Evolutionary conservation across 92 coral and sea anemone species (phyloP), one percentile per base, ranked within the genome.

Genomic region (Meandrina meandrites): DNA sequence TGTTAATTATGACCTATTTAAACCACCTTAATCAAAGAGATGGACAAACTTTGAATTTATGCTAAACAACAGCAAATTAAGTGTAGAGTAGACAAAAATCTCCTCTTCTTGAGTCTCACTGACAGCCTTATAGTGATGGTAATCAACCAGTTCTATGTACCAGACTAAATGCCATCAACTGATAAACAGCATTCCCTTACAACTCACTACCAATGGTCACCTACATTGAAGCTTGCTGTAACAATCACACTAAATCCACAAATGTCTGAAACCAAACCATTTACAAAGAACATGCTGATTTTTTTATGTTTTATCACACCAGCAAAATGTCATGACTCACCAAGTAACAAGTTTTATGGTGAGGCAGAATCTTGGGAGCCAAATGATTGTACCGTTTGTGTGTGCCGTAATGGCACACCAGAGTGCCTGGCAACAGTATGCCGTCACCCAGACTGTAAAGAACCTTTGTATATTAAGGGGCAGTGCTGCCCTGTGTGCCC

Each of bases 391-490:
- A 97, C 98, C 0, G 96, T 96, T 36, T 97, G 99, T 77, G 87
- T 94, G 53, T 97, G 99, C 56, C 94, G 86, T 75, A 81, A 84
- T 56, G 98, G 99, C 51, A 89, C 90, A 17, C 95, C 95, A 31
- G 88, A 90, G 84, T 97, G 99, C 83, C 88, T 97, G 58, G 99
- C 99, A 4, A 94, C 98, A 8, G 98, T 93, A 71, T 97, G 99
- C 40, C 93, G 92, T 34, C 95, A 92, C 78, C 96, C 98, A 16
- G 84, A 89, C 74, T 97, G 99, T 88, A 83, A 85, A 81, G 89
- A 91, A 54, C 95, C 99, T 16, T 81, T 95, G 50, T 93, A 95
- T 21, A 93, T 95, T 68, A 90, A 92, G 87, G 99, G 98, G 22
- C 95, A 92, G 84, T 97, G 99, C 57, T 97, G 99, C 75, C 98